Evolutionary conservation across 2,113 vertebrate species (phyloP), one percentile per base, ranked within the genome.

Genomic region (Hypomesus transpacificus): DNA sequence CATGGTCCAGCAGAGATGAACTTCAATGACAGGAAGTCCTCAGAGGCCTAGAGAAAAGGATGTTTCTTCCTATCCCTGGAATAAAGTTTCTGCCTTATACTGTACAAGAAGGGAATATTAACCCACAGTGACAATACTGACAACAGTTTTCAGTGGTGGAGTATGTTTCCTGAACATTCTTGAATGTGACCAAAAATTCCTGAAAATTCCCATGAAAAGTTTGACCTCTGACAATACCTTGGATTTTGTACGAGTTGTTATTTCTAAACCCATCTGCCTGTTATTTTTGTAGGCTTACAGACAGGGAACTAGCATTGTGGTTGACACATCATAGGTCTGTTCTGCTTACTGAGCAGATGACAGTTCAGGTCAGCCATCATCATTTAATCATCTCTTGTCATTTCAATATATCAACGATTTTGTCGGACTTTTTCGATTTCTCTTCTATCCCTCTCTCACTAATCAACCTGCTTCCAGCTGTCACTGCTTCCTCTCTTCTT

Each of bases 261-360:
- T 26, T 60, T 20, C 22, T 14, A 31, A 34, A 53, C 54, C 59
- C 21, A 60, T 74, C 63, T 60, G 34, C n/a, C 26, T 53, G 54
- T 26, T n/a, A n/a, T 20, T 66, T n/a, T 61, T 46, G 22, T 62
- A 26, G 24, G 18, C 53, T 63, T 34, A 14, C 31, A 52, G 31
- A 39, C 53, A 71, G 34, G 46, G 17, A 20, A 64, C n/a, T 71
- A 46, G 18, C 26, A 11, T 69, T 52, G 39, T 57, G 11, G 17
- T 17, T 21, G 26, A 60, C 14, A 3, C 50, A 62, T 16, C 7
- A 17, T 69, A 18, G 26, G n/a, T 65, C 7, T 46, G n/a, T 65
- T 20, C 63, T 14, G 31, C n/a, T 65, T 69, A 17, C 21, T 14
- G 16, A 65, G 64, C 21, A 71, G 65, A 71, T 28, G 58, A 51